Base-by-base conservation (phyloP, 1,140 invertebrate genomes). In the Akabosia matsudoensis region DNA sequence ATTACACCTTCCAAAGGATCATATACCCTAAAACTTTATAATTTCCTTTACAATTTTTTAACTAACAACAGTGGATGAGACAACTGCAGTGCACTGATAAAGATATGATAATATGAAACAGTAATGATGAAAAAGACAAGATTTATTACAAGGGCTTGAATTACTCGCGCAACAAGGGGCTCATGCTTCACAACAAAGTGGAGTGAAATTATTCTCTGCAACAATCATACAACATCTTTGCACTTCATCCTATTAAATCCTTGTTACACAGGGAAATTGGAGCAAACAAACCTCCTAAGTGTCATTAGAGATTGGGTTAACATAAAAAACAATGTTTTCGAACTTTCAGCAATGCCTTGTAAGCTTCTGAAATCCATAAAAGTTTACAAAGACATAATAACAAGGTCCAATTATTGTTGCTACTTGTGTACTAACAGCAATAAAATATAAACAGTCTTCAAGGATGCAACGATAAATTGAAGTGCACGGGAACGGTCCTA, bases 71-170 rank as follows among this genome's bases (percentile, higher is more conserved):
- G 7, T 10, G 37, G 37, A 45, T 61, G 24, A 10, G 54, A 61
- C 54, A 4, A 16, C 7, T 30, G 61, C 24, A 10, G 14, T 61
- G 14, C 54, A 30, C 28, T 67, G 24, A 67, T 30, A 2, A 28
- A 13, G 61, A 7, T 67, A 13, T 31, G n/a, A 67, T 67, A 30
- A 10, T 31, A 7, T 14, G 54, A 7, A 45, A 45, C 18, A 45
- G 18, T 24, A 61, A 61, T 61, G 61, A 67, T 31, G 30, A 18
- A 10, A n/a, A 67, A 10, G 61, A 67, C 61, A 67, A 28, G 61
- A 67, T 67, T 67, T 67, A 67, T 67, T 67, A 31, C 61, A 31
- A 67, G 61, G 61, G 28, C 54, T 30, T 67, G 61, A 56, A 56
- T 22, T n/a, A 56, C 54, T 56, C 22, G 10, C 61, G 13, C 61